These are phyloP conservation scores for Drosophila nebulosa DNA, from an alignment of 1,140 invertebrate species.

Conservation along the genomic window DNA sequence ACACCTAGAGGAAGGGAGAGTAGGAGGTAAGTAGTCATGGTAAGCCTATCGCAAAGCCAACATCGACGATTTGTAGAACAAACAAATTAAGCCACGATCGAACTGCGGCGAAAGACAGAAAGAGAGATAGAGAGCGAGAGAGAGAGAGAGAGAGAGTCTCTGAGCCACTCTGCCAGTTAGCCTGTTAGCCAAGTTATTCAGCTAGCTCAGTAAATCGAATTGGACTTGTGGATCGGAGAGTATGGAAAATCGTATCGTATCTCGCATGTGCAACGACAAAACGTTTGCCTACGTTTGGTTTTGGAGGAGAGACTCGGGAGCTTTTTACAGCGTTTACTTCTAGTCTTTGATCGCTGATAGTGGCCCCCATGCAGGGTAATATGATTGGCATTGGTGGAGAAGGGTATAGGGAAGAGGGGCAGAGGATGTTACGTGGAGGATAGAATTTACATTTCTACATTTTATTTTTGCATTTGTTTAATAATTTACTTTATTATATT, in stretches of 20 bases:
- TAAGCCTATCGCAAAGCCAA: conserved; percentile 39
- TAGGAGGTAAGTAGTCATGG: neutral
- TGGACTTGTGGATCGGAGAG: neutral
- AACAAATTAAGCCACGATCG: conserved; percentile 60
- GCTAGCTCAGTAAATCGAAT: conserved; percentile 16
- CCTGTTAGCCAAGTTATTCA: neutral
- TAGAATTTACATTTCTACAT: conserved; percentile 44
- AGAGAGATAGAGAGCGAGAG: neutral
- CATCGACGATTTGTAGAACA: conserved; percentile 67
- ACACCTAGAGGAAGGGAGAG: neutral
- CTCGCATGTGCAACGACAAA: conserved; percentile 21
- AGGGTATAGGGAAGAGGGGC: neutral
- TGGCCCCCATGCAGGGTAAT: conserved; percentile 10
- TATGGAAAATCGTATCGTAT: conserved; percentile 31
- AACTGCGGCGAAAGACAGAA: neutral
- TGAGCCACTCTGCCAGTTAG: neutral
- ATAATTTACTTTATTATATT: conserved; percentile 73
- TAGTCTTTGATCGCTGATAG: conserved; percentile 73
- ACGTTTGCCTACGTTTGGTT: conserved; percentile 33
- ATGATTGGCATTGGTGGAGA: too few relatives aligned
- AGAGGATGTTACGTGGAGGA: conserved; percentile 8
- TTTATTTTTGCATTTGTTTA: conserved; percentile 61
- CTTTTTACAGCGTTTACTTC: conserved; percentile 69
- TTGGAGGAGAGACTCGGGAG: conserved; percentile 40
- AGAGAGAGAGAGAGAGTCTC: neutral